These are phyloP conservation scores for Lacerta bilineata DNA, from an alignment of 2,797 vertebrate species.

Conservation along the genomic window DNA sequence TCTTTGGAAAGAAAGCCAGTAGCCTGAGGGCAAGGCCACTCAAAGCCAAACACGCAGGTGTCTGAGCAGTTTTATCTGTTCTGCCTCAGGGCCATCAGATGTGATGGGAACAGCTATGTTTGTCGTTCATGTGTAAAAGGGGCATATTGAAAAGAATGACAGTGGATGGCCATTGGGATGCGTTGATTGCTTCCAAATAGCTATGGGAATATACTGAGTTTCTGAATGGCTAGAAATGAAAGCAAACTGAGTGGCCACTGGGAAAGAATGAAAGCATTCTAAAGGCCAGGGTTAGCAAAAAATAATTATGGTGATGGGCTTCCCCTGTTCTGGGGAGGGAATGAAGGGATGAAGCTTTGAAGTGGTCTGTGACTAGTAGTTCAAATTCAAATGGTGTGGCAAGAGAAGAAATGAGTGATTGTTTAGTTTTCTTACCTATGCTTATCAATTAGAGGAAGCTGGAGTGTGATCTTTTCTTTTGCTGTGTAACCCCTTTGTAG, in stretches of 20 bases:
- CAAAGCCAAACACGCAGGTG: neutral
- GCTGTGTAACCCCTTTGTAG: no score
- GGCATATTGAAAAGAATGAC: neutral
- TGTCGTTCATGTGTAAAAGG: neutral
- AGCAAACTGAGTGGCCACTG: neutral
- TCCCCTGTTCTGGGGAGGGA: neutral
- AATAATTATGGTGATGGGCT: neutral
- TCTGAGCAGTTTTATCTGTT: neutral
- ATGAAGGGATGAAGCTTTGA: neutral
- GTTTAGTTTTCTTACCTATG: neutral
- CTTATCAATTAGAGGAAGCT: neutral
- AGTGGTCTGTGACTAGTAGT: neutral
- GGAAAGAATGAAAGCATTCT: neutral
- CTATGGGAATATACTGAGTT: neutral
- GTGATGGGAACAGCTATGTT: neutral
- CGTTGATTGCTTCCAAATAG: neutral
- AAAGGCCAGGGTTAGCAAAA: neutral
- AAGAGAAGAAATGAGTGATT: neutral
- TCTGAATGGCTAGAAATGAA: neutral
- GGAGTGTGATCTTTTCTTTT: neutral
- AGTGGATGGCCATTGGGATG: neutral
- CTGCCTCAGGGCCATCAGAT: neutral
- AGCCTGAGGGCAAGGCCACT: neutral
- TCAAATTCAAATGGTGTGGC: neutral
- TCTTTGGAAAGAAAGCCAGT: conserved; percentile 7